A percentile compares a stretch with the other conserved stretches of the same genome.
phyloP scores from a whole-genome alignment of 2,888 invertebrate genomes.

The Griposia aprilina region DNA sequence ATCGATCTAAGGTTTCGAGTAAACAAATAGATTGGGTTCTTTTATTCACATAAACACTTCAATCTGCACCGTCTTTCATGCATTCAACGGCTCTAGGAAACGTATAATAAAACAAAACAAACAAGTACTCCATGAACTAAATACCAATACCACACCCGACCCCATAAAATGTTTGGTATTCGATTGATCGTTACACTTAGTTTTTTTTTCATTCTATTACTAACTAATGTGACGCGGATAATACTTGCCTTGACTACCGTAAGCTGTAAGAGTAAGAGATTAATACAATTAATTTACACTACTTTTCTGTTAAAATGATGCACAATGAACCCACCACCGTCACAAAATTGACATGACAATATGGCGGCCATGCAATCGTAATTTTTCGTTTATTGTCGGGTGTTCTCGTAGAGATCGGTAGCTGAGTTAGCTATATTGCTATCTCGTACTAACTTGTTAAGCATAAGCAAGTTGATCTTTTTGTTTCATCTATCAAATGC shows the following conservation, averaged over 20 bases:
- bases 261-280: slow-evolving; percentile 75
- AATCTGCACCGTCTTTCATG: slow-evolving; percentile 69
- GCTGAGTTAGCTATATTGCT: slow-evolving; percentile 55
- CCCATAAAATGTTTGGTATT: slow-evolving; percentile 73
- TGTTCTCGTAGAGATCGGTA: slow-evolving; percentile 54
- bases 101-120: slow-evolving; percentile 84
- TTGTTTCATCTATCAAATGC: slow-evolving; percentile 61
- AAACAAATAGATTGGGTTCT: slow-evolving; percentile 48
- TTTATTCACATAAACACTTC: slow-evolving; percentile 72
- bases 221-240: slow-evolving; percentile 22
- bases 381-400: slow-evolving; percentile 72
- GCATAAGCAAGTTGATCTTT: slow-evolving; percentile 46
- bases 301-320: slow-evolving; percentile 71
- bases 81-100: slow-evolving; percentile 72
- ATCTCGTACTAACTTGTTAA: slow-evolving; percentile 49
- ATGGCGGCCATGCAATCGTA: slow-evolving; percentile 84
- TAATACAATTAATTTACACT: slow-evolving; percentile 70
- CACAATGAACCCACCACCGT: slow-evolving; percentile 80
- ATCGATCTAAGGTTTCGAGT: slow-evolving; percentile 72
- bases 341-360: slow-evolving; percentile 87
- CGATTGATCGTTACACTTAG: slow-evolving; percentile 57
- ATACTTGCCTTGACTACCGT: slow-evolving; percentile 77
- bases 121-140: slow-evolving; percentile 85
- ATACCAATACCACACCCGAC: slow-evolving; percentile 87
- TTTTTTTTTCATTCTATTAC: slow-evolving; percentile 2